phyloP scores from a whole-genome alignment of 2,113 vertebrate genomes.

The Sminthopsis crassicaudata region DNA sequence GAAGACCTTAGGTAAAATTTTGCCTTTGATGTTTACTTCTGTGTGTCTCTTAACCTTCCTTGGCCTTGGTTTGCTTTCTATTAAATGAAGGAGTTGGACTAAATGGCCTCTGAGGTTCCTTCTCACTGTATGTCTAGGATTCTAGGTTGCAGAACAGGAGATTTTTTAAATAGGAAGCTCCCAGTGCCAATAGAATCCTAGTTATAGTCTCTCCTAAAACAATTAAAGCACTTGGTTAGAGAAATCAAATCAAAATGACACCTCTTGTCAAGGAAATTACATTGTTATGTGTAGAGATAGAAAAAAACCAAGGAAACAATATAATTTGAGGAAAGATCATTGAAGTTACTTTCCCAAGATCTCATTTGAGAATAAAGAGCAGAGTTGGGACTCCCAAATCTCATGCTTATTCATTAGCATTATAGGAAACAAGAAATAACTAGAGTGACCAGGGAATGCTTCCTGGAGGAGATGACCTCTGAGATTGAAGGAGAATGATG shows the following conservation, averaged over 20 bases:
- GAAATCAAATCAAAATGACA: not conserved
- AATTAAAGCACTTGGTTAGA: not conserved
- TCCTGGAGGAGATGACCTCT: not conserved
- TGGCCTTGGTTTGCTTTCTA: not conserved
- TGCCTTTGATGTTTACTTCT: not conserved
- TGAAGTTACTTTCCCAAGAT: slow-evolving; percentile 41
- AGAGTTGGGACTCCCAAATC: not conserved
- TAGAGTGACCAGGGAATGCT: not conserved
- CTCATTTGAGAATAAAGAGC: not conserved
- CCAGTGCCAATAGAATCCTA: not conserved
- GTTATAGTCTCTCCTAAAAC: not conserved
- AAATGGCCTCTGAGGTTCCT: not conserved
- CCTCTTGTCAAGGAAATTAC: not conserved
- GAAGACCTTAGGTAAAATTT: not conserved
- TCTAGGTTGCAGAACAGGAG: not conserved
- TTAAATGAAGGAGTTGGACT: not conserved
- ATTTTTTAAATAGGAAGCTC: not conserved
- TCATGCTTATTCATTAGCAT: not conserved
- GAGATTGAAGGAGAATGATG: not conserved
- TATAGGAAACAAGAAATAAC: not conserved
- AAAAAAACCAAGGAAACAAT: not conserved
- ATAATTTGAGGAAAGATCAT: not conserved
- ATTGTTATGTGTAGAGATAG: not conserved
- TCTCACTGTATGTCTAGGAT: not conserved
- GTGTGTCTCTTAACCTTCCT: not conserved